Evolutionary conservation across 2,888 invertebrate genomes (phyloP).

Genomic region (Coecobrya sp.): DNA sequence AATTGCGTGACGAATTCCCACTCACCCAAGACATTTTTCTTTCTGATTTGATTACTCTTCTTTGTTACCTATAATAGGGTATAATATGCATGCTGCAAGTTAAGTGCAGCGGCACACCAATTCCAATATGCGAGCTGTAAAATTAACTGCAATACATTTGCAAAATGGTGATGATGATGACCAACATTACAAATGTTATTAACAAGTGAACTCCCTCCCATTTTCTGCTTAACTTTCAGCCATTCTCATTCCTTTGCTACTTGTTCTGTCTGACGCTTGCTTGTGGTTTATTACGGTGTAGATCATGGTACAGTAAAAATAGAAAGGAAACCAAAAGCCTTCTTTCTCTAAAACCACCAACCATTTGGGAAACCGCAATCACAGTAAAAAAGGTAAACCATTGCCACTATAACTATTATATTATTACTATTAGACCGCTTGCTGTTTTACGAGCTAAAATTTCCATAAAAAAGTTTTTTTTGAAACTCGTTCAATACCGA

Average conservation of each 20-base stretch:
- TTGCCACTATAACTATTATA: slow-evolving; percentile 18
- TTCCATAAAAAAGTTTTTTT: slow-evolving; percentile 73
- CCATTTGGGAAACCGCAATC: slow-evolving; percentile 58
- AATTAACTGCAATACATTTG: neutral
- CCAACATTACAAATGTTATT: neutral
- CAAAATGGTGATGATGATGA: slow-evolving; percentile 7
- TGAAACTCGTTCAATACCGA: slow-evolving; percentile 58
- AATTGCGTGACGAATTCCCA: slow-evolving; percentile 58
- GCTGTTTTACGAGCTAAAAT: slow-evolving; percentile 80
- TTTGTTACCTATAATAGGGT: neutral
- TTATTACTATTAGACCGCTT: slow-evolving; percentile 76
- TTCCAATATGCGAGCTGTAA: neutral
- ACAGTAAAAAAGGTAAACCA: slow-evolving; percentile 43
- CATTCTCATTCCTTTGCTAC: neutral
- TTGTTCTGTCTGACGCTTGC: neutral
- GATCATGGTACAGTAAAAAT: neutral
- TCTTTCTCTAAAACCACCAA: slow-evolving; percentile 4
- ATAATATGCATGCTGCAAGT: neutral
- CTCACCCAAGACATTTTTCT: slow-evolving; percentile 53
- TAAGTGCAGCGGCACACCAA: neutral
- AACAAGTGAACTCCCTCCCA: slow-evolving; percentile 7
- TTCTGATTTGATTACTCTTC: slow-evolving; percentile 36
- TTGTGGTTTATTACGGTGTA: neutral
- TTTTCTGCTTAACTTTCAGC: neutral
- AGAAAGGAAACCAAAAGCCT: slow-evolving; percentile 3